These are phyloP conservation scores for Synaphobranchus kaupii DNA, from an alignment of 2,797 vertebrate species.

Conservation along the genomic window DNA sequence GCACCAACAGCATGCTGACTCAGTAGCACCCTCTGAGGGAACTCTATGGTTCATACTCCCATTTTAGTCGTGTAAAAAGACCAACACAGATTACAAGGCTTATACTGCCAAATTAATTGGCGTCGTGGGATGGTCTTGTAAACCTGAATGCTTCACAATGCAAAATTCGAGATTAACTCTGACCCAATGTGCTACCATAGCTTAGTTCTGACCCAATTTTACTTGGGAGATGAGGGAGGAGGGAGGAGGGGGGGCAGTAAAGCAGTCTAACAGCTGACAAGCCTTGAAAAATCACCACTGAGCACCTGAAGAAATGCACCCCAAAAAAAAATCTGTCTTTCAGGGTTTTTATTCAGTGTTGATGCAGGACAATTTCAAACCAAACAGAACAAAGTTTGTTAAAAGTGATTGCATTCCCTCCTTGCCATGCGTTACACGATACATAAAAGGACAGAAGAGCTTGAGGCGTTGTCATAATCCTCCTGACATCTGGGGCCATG, in stretches of 20 bases:
- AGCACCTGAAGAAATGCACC: neutral
- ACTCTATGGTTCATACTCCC: neutral
- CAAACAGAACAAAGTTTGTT: neutral
- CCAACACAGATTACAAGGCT: neutral
- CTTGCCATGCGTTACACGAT: constrained; percentile 5
- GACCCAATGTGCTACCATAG: neutral
- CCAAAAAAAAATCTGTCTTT: neutral
- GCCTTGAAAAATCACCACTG: neutral
- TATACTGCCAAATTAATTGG: neutral
- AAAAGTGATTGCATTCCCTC: constrained; percentile 25
- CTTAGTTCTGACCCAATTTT: constrained; percentile 1
- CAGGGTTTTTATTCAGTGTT: constrained; percentile 28
- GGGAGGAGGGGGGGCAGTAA: neutral
- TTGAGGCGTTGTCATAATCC: neutral
- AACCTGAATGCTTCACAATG: neutral
- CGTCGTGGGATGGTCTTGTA: neutral
- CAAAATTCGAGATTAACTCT: neutral
- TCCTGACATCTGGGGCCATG: neutral
- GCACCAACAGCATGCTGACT: too few species aligned
- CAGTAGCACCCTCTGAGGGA: too few species aligned
- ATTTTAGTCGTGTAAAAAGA: neutral
- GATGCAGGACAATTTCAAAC: constrained; percentile 15
- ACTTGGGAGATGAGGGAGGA: neutral
- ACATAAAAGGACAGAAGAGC: neutral
- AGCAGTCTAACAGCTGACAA: neutral